Evolutionary conservation across 1,140 invertebrate species (phyloP), one percentile per base, ranked within the genome.

Genomic region (Mizuhopecten yessoensis): DNA sequence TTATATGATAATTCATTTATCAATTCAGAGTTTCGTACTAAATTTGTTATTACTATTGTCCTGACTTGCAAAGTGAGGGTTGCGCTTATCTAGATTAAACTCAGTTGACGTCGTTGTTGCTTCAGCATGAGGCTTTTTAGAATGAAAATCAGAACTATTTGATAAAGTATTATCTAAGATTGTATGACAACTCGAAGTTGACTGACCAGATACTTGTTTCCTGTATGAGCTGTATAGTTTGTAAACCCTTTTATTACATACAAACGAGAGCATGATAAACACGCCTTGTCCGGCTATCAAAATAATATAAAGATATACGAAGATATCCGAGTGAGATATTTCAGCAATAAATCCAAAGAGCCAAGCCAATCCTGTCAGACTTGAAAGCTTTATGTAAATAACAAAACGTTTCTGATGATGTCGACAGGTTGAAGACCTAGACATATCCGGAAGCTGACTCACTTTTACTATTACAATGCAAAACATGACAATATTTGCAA

Each of bases 361-460:
- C 91, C 91, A 92, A 20, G 86, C 88, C 29, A 90, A 34, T 34
- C 91, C 91, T 5, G 91, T 92, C 20, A 92, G 87, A 20, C 34
- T 90, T 11, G 91, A 89, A 34, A 92, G 45, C 45, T 92, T 90
- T 15, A 88, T 45, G 42, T 88, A 92, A 29, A 92, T 88, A 9
- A 86, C 7, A 86, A 92, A 45, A 86, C 57, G 11, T 86, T 75
- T 33, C 89, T 88, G 33, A 88, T 57, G 86, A 57, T 87, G 33
- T 86, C 86, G 33, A 90, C 86, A 15, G 87, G 86, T 34, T 29
- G 34, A 0, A 42, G 86, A 75, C 23, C 11, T 75, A 11, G 57
- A 75, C 33, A 90, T 33, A 39, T 90, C 42, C 29, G 91, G 87
- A 11, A 90, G 34, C 20, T 42, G 49, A 15, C 75, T 42, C 7